Conservation (phyloP, 2,888 invertebrate genomes). For the Lacanobia wlatinum region DNA sequence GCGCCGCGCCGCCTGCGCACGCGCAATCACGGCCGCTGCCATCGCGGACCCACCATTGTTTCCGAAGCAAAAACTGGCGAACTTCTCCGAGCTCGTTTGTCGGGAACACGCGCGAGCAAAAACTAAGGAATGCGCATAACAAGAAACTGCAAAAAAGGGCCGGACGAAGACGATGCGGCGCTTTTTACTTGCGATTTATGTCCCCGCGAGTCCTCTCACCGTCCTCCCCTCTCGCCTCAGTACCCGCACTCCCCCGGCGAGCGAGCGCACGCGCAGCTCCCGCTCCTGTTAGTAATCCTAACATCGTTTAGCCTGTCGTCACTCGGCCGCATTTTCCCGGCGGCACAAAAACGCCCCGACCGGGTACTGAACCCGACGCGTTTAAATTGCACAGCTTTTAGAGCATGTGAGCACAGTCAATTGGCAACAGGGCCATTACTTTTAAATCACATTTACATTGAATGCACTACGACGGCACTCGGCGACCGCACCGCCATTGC, state of each 20-base stretch:
- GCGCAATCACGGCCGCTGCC: slow-evolving; percentile 77
- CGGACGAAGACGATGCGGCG: slow-evolving; percentile 70
- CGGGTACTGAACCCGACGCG: slow-evolving; percentile 64
- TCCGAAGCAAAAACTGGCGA: slow-evolving; percentile 75
- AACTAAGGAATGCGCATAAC: slow-evolving; percentile 85
- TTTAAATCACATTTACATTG: slow-evolving; percentile 87
- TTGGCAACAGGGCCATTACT: slow-evolving; percentile 84
- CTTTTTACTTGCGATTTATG: slow-evolving; percentile 87
- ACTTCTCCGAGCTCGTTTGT: slow-evolving; percentile 79
- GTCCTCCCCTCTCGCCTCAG: slow-evolving; percentile 31
- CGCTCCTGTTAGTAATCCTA: slow-evolving; percentile 57
- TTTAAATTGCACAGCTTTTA: slow-evolving; percentile 64
- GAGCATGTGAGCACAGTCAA: slow-evolving; percentile 68
- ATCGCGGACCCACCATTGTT: slow-evolving; percentile 80
- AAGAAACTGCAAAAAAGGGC: slow-evolving; percentile 85
- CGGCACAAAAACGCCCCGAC: slow-evolving; percentile 60
- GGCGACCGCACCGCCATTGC: slow-evolving; percentile 31
- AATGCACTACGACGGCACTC: slow-evolving; percentile 78
- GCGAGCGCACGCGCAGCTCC: slow-evolving; percentile 62
- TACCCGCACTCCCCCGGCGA: slow-evolving; percentile 18
- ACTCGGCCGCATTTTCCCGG: slow-evolving; percentile 56
- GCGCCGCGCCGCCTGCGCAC: slow-evolving; percentile 78
- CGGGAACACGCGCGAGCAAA: slow-evolving; percentile 82
- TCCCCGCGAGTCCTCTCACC: slow-evolving; percentile 64
- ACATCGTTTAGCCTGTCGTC: slow-evolving; percentile 59